phyloP scores from a whole-genome alignment of 2,113 vertebrate genomes.

The Oceanodroma tethys region DNA sequence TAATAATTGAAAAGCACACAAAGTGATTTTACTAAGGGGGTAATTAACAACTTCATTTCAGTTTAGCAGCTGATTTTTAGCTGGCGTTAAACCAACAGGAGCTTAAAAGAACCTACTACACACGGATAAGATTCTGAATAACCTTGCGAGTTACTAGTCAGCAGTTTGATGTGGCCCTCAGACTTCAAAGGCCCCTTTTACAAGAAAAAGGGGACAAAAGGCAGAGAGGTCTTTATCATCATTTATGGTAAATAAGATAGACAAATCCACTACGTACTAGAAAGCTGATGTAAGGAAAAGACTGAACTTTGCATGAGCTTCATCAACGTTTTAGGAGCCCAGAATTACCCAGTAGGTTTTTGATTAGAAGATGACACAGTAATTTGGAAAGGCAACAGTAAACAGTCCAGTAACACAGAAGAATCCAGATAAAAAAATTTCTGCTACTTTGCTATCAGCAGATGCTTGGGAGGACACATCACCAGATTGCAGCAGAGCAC shows the following conservation, averaged over 20 bases:
- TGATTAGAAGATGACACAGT: not conserved
- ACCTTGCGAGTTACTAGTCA: not conserved
- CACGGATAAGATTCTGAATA: not conserved
- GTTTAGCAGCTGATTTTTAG: conserved; percentile 36
- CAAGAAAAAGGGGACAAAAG: not conserved
- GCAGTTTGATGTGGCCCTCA: not conserved
- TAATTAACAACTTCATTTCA: conserved; percentile 33
- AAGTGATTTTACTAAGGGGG: not conserved
- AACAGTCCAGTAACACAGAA: not conserved
- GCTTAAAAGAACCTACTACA: conserved; percentile 16
- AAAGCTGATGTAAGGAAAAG: conserved; percentile 23
- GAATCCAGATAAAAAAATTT: not conserved
- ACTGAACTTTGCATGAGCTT: not conserved
- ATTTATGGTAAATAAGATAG: conserved; percentile 11
- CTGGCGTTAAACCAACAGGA: not conserved
- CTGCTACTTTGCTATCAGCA: not conserved
- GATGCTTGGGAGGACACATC: not conserved
- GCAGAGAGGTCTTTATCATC: not conserved
- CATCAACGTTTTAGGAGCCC: not conserved
- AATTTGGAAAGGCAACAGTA: not conserved
- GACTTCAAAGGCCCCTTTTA: conserved; percentile 42
- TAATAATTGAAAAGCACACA: conserved; percentile 31
- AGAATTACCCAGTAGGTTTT: not conserved
- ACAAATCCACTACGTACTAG: not conserved
- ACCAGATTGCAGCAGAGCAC: rapidly evolving